phyloP scores from a whole-genome alignment of 2,888 invertebrate species.

The Liopterus haemorrhoidalis region DNA sequence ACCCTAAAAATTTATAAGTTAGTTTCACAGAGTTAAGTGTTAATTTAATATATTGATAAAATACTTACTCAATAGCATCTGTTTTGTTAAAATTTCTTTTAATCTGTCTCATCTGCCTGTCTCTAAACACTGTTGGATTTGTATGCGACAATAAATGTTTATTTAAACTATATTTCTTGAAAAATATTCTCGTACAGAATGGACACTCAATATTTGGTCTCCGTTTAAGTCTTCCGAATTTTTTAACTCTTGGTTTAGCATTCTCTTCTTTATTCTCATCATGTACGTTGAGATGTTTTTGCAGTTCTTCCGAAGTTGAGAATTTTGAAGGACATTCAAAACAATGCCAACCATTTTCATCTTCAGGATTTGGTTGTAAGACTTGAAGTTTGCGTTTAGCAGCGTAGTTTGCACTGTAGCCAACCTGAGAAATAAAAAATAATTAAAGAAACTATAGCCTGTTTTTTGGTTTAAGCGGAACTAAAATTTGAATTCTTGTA shows the following conservation, averaged over 20 bases:
- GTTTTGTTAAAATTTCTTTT: conserved; percentile 18
- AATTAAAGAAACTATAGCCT: not conserved
- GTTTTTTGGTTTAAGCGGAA: too few relatives aligned
- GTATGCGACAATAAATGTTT: conserved; percentile 38
- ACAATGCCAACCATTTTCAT: conserved; percentile 53
- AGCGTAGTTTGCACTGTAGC: conserved; percentile 65
- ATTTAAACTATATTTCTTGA: conserved; percentile 39
- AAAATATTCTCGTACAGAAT: conserved; percentile 40
- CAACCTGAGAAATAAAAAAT: conserved; percentile 40
- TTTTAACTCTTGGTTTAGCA: conserved; percentile 13
- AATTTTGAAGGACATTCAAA: conserved; percentile 58
- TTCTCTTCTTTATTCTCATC: conserved; percentile 37
- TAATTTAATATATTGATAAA: too few relatives aligned
- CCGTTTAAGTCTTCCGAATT: conserved; percentile 13
- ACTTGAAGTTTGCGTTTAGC: conserved; percentile 50
- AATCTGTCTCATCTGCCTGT: conserved; percentile 37
- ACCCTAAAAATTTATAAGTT: too few relatives aligned
- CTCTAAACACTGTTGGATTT: conserved; percentile 28
- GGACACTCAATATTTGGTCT: conserved; percentile 34
- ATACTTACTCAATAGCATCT: conserved; percentile 18
- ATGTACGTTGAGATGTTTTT: conserved; percentile 55
- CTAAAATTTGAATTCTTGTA: too few relatives aligned
- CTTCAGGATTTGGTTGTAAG: conserved; percentile 43
- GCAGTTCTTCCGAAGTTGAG: conserved; percentile 51
- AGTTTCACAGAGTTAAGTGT: too few relatives aligned